A percentile compares a stretch with the other conserved stretches of the same genome.
These are phyloP conservation scores for Cheilosia scutellata DNA, from an alignment of 2,888 invertebrate genomes.

Conservation along the genomic window DNA sequence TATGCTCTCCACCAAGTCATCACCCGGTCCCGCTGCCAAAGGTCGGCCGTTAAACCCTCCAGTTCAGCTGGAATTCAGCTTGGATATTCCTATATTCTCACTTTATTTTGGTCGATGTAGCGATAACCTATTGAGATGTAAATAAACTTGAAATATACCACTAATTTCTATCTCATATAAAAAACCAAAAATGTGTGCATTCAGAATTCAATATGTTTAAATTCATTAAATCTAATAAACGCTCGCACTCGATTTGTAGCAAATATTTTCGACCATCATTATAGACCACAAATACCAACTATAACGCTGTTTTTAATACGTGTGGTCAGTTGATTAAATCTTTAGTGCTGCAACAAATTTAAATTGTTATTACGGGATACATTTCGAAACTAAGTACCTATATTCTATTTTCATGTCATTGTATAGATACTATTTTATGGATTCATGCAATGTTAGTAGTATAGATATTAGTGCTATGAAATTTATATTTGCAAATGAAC, in stretches of 20 bases:
- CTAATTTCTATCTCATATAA: no score
- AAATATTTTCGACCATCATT: neutral
- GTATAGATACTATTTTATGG: neutral
- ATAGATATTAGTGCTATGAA: neutral
- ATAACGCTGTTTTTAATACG: neutral
- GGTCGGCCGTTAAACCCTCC: no score
- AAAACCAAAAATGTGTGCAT: no score
- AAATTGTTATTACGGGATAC: neutral
- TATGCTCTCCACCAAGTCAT: no score
- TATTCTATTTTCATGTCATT: neutral
- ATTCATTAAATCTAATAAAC: neutral
- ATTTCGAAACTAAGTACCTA: neutral
- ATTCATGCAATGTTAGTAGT: neutral
- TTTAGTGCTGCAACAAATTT: neutral
- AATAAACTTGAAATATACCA: no score
- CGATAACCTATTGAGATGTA: no score
- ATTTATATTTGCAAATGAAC: slow-evolving; percentile 9
- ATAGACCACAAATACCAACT: neutral
- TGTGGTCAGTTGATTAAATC: slow-evolving; percentile 3
- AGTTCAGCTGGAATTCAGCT: no score
- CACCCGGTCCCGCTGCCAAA: no score
- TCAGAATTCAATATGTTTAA: neutral
- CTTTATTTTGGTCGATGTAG: no score
- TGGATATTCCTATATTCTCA: no score
- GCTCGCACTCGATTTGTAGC: neutral